Conservation (phyloP, 2,888 invertebrate genomes). For the Patella caerulea region DNA sequence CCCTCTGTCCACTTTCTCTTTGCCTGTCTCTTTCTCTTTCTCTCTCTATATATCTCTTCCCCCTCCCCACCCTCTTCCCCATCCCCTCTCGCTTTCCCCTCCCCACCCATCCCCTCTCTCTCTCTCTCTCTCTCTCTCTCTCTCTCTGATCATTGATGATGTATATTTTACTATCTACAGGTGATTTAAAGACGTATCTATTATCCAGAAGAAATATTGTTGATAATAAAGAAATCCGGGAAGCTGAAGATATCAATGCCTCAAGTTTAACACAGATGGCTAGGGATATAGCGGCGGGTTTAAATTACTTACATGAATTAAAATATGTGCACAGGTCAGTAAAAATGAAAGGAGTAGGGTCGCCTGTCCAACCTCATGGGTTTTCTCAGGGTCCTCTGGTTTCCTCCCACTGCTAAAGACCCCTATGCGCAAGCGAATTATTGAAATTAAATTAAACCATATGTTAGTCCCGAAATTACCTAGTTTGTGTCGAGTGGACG, state of each 20-base stretch:
- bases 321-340: constrained; percentile 85
- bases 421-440: no score
- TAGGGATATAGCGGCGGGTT: constrained; percentile 87
- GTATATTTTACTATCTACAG: constrained; percentile 58
- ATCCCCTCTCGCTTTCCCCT: not conserved
- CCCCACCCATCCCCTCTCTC: not conserved
- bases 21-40: not conserved
- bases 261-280: constrained; percentile 88
- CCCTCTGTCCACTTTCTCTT: not conserved
- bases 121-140: not conserved
- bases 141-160: not conserved
- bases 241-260: constrained; percentile 82
- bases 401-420: no score
- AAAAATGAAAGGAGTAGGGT: no score
- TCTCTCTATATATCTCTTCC: not conserved
- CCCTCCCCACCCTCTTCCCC: not conserved
- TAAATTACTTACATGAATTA: constrained; percentile 86
- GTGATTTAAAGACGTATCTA: constrained; percentile 90
- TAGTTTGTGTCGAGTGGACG: no score
- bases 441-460: no score
- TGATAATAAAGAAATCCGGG: constrained; percentile 56
- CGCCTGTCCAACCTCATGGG: no score
- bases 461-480: no score
- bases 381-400: no score
- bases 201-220: constrained; percentile 88